Evolutionary conservation across 2,888 invertebrate genomes (phyloP), one percentile per base, ranked within the genome.

Genomic region (Cheilosia scutellata): DNA sequence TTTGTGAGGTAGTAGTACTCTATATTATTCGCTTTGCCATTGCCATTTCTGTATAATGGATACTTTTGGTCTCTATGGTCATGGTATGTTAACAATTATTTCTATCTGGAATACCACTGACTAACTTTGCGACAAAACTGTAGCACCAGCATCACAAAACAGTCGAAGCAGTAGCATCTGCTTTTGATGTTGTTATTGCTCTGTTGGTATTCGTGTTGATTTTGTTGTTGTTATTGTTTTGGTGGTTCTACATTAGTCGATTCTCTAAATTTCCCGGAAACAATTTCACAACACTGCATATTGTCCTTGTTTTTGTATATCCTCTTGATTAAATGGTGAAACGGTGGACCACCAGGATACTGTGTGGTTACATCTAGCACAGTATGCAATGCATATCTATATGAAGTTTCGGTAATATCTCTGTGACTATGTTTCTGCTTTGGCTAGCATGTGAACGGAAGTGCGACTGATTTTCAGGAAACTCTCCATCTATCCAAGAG

Each of bases 201-300:
- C 27, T 82, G 53, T 80, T 80, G 40, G 74, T 42, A 16, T 63
- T 71, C 44, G 44, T 71, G 44, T 47, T 57, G 49, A 16, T 57
- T 37, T 49, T 37, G 20, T 49, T 68, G 44, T 82, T 65, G 27
- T 66, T 75, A 75, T 47, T 47, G 20, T 77, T 53, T 44, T 40
- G 58, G 25, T 57, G 29, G 71, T 60, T 31, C 27, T 42, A 57
- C 57, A 57, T 57, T 65, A 65, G 68, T 66, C 57, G 70, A 40
- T 60, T 72, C 47, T 60, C 71, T 66, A 72, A 77, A 72, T 65
- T 82, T 77, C 31, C 71, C 77, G 77, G 77, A 82, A 77, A 77
- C 72, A 82, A 82, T 82, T 82, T 82, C 76, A 51, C 76, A 76
- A 72, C 77, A 82, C 60, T 75, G 75, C 65, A 72, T 55, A 82